Conservation (phyloP, 2,113 vertebrate species). For the Vulpes lagopus region DNA sequence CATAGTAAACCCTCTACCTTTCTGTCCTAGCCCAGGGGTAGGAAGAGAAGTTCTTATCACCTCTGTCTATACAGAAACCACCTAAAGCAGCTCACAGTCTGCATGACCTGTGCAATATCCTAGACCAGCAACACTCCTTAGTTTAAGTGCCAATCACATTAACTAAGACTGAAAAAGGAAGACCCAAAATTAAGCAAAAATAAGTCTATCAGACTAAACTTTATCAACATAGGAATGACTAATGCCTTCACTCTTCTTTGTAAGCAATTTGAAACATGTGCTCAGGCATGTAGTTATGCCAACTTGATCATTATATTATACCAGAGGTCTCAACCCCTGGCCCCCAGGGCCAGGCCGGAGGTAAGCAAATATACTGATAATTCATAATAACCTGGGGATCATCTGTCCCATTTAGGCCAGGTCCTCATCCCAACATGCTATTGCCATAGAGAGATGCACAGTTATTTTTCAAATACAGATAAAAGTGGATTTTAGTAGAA, state of each 20-base stretch:
- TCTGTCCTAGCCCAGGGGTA: background rate
- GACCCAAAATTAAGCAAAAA: background rate
- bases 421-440: background rate
- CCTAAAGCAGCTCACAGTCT: background rate
- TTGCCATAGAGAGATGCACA: background rate
- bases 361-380: background rate
- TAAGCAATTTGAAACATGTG: background rate
- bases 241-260: background rate
- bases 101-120: background rate
- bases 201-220: background rate
- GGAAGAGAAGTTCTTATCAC: constrained; percentile 1
- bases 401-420: background rate
- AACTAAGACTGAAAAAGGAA: background rate
- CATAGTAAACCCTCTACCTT: background rate
- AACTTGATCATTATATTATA: background rate
- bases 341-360: background rate
- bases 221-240: background rate
- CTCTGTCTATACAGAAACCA: background rate
- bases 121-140: background rate
- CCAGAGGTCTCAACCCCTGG: background rate
- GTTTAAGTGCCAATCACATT: background rate
- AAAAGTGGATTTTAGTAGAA: constrained; percentile 19
- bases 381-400: background rate
- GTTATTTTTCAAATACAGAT: constrained; percentile 23
- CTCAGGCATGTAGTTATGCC: background rate